Evolutionary conservation across 1,140 invertebrate genomes (phyloP), one percentile per base, ranked within the genome.

Genomic region (Chionoecetes opilio): DNA sequence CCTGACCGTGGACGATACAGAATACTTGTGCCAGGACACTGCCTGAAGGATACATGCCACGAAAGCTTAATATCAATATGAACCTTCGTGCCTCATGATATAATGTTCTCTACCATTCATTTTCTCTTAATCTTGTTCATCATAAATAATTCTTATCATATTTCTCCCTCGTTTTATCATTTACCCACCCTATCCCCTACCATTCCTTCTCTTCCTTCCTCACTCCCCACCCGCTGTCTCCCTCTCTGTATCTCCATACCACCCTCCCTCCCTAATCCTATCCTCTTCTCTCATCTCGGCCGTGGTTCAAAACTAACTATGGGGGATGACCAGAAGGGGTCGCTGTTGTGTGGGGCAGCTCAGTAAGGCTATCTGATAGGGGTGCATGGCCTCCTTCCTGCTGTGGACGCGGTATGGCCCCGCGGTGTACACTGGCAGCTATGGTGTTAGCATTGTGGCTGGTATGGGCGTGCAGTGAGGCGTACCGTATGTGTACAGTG

Each of bases 231-330:
- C 9, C 53, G 34, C 38, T 46, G 41, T 91, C 34, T 75, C 53
- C 29, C 90, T 91, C 90, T 91, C 90, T 29, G 32, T 53, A 29
- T 63, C 90, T 63, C 46, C 46, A 63, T 63, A n/a, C 34, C 37
- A 0, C 53, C 37, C 90, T 91, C 46, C 37, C 89, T 32, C 29
- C 31, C 38, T 32, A 21, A 37, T 29, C 26, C 38, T 32, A 29
- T 37, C 34, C 32, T 11, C 53, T 46, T 53, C 2, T 9, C 90
- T 63, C 37, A 75, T 75, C 63, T 75, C 63, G n/a, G 87, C 26
- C 31, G 87, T 89, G 37, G 37, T 89, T 89, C 41, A 89, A 46
- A 75, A 75, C 63, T 75, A 75, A 75, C 63, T 75, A 75, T 75
- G 63, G 63, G 21, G 63, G 63, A 75, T 75, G 63, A 75, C 63